A percentile compares a stretch with the other conserved stretches of the same genome.
phyloP scores from a whole-genome alignment of 2,113 vertebrate species.

The Cyanistes caeruleus region DNA sequence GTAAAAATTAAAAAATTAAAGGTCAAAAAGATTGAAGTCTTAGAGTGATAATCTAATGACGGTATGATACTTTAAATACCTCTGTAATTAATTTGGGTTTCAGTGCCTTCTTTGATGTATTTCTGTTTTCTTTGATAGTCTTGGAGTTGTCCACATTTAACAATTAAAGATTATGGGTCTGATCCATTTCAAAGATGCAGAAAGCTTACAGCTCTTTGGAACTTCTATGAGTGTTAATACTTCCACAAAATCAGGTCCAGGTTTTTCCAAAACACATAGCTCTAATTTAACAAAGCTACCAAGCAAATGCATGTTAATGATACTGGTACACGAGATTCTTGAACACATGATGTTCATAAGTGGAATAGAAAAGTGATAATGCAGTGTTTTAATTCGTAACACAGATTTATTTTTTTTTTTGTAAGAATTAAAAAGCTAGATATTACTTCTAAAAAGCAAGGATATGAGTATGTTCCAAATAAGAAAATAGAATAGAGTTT shows the following conservation, averaged over 20 bases:
- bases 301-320: conserved; percentile 8
- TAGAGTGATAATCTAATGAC: conserved; percentile 44
- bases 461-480: neutral
- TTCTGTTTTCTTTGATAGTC: conserved; percentile 26
- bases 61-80: neutral
- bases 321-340: neutral
- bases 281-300: conserved; percentile 14
- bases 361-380: neutral
- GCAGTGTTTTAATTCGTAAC: neutral
- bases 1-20: neutral
- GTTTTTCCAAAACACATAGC: neutral
- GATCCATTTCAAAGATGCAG: conserved; percentile 59
- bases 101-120: conserved; percentile 22
- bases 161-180: conserved; percentile 31
- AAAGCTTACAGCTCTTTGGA: neutral
- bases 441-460: neutral
- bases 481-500: neutral
- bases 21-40: neutral
- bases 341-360: neutral
- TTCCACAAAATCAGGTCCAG: conserved; percentile 54
- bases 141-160: neutral
- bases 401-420: neutral
- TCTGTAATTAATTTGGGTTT: conserved; percentile 26
- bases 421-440: neutral
- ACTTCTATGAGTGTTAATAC: conserved; percentile 12